Base-by-base conservation (phyloP, 2,888 invertebrate genomes). In the Scaptomyza polygonia region DNA sequence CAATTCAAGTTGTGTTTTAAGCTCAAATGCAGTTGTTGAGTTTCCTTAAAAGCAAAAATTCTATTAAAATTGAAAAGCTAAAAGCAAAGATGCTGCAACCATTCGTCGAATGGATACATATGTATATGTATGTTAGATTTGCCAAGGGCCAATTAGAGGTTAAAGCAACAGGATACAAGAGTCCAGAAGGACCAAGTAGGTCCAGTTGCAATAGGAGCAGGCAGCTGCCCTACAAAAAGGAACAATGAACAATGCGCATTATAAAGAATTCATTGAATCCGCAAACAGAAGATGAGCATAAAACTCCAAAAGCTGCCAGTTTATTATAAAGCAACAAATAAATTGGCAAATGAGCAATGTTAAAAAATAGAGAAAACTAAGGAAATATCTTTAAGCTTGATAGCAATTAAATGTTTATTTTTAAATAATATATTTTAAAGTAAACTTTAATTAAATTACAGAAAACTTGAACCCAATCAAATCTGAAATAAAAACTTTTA, bases 81-180 rank as follows among this genome's bases (percentile, higher is more conserved):
- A 42, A 39, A 58, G 66, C 57, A 52, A 64, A 67, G 70, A 64
- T 64, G 43, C 64, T 61, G 54, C 32, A 48, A 18, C 39, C 42
- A 44, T 18, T 51, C n/a, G 30, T 25, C 11, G 8, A 47, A 7
- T 44, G n/a, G n/a, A 12, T 11, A 14, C 11, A 49, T 30, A 14
- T 32, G 8, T 29, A 9, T 29, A 8, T 29, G 29, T 29, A 29
- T 40, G 34, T 58, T 62, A 47, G 45, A 54, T 61, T 52, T 62
- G 65, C 61, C 65, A 66, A 62, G 53, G 70, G 78, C 79, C 70
- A 81, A 78, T 81, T 87, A 87, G 73, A 62, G 54, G 66, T 62
- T 71, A 42, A 61, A 57, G 72, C 51, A 72, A 72, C 49, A 72
- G 34, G 48, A 64, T 71, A 57, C 42, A 36, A 21, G 25, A 42